Conservation (phyloP, 2,888 invertebrate species). For the Pheosia gnoma region DNA sequence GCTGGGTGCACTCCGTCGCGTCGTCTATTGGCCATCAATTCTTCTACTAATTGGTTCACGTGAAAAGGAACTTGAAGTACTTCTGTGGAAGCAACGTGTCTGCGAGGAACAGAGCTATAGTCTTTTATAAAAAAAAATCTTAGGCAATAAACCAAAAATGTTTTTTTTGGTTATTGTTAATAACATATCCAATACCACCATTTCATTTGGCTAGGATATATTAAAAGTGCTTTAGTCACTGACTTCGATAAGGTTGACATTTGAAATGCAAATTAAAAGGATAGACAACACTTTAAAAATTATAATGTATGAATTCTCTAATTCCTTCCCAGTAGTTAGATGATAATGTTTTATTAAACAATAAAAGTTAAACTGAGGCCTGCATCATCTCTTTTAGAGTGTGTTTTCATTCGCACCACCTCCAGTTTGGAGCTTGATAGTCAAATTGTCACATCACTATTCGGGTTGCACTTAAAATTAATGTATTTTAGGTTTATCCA, state of each 20-base stretch:
- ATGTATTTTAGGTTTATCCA: too few species aligned
- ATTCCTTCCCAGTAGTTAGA: neutral
- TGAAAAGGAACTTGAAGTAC: constrained; percentile 48
- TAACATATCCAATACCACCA: too few species aligned
- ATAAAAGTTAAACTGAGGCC: constrained; percentile 12
- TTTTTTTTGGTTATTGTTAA: too few species aligned
- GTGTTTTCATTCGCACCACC: constrained; percentile 7
- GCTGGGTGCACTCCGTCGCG: constrained; percentile 42
- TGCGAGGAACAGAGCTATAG: constrained; percentile 20
- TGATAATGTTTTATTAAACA: neutral
- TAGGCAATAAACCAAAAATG: too few species aligned
- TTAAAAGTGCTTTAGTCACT: too few species aligned
- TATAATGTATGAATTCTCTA: neutral
- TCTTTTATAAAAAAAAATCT: neutral
- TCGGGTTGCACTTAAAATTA: neutral
- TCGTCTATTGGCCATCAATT: constrained; percentile 65
- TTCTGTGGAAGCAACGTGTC: constrained; percentile 14
- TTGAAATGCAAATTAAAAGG: too few species aligned
- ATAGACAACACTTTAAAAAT: too few species aligned
- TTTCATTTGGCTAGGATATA: too few species aligned
- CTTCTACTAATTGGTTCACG: constrained; percentile 69
- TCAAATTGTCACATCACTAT: constrained; percentile 43
- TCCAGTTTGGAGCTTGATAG: constrained; percentile 44
- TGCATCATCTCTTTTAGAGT: constrained; percentile 9
- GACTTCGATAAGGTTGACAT: too few species aligned